A percentile compares a stretch with the other conserved stretches of the same genome.
Conservation (phyloP, 2,113 vertebrate genomes). For the Thomomys bottae region DNA sequence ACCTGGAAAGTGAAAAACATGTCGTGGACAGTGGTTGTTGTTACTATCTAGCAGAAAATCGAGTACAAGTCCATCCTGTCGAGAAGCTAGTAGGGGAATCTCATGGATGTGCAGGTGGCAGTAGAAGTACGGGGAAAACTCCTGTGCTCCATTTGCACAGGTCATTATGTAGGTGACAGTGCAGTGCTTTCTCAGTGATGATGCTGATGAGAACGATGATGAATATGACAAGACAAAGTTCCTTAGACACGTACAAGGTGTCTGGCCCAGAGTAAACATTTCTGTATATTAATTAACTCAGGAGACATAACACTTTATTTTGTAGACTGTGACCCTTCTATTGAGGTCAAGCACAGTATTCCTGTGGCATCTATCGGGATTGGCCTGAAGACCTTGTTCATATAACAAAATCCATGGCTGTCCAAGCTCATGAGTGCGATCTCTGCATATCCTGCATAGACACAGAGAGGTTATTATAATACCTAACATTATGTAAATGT, state of each 20-base stretch:
- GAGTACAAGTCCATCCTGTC: not conserved
- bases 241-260: too few relatives aligned
- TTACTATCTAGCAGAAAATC: not conserved
- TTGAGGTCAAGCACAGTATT: not conserved
- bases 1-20: not conserved
- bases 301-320: not conserved
- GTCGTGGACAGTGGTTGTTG: not conserved
- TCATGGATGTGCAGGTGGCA: not conserved
- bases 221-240: too few relatives aligned
- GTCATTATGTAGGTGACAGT: too few relatives aligned
- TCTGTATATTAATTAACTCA: not conserved
- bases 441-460: not conserved
- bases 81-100: not conserved
- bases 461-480: not conserved
- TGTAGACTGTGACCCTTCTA: not conserved
- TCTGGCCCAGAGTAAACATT: not conserved
- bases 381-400: not conserved
- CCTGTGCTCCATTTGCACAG: too few relatives aligned
- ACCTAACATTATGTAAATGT: not conserved
- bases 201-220: too few relatives aligned
- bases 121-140: too few relatives aligned
- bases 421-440: not conserved
- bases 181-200: too few relatives aligned
- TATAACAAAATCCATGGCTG: not conserved
- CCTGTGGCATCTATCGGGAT: not conserved